Evolutionary conservation across 2,113 vertebrate species (phyloP).

Genomic region (Symphodus melops): DNA sequence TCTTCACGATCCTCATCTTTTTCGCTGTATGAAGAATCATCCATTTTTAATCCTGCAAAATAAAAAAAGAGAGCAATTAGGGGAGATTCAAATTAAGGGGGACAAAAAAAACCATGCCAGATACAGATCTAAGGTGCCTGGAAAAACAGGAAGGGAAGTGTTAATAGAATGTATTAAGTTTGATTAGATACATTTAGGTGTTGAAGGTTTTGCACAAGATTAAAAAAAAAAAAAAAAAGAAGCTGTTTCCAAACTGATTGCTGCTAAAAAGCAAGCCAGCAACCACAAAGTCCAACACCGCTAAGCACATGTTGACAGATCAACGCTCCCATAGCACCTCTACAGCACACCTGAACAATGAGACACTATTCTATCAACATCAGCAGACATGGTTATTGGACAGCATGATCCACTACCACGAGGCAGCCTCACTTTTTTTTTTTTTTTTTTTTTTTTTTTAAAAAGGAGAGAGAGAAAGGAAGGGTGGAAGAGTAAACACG

Average conservation of each 20-base stretch:
- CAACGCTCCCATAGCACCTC: background rate
- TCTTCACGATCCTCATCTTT: slow-evolving; percentile 47
- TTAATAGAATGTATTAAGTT: slow-evolving; percentile 5
- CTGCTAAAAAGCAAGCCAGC: slow-evolving; percentile 12
- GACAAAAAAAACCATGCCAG: background rate
- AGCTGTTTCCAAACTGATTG: background rate
- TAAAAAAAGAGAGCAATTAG: slow-evolving; percentile 32
- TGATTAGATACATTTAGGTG: background rate
- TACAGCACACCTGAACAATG: slow-evolving; percentile 21
- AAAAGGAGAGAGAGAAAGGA: slow-evolving; percentile 41
- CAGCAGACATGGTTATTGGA: slow-evolving; percentile 30
- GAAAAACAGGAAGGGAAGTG: slow-evolving; percentile 1
- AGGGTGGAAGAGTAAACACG: slow-evolving; percentile 27
- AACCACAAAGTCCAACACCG: background rate
- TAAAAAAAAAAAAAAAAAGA: no score
- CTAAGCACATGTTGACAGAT: slow-evolving; percentile 7
- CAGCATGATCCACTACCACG: slow-evolving; percentile 46
- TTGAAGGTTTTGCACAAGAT: background rate
- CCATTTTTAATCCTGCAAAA: slow-evolving; percentile 75
- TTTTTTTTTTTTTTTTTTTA: no score
- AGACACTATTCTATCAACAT: slow-evolving; percentile 33
- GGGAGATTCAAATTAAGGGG: slow-evolving; percentile 2
- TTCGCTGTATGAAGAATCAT: slow-evolving; percentile 37
- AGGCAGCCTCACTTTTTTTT: slow-evolving; percentile 33
- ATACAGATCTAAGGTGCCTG: background rate